phyloP scores from a whole-genome alignment of 2,888 invertebrate genomes.

The Drosophila imparisetae region DNA sequence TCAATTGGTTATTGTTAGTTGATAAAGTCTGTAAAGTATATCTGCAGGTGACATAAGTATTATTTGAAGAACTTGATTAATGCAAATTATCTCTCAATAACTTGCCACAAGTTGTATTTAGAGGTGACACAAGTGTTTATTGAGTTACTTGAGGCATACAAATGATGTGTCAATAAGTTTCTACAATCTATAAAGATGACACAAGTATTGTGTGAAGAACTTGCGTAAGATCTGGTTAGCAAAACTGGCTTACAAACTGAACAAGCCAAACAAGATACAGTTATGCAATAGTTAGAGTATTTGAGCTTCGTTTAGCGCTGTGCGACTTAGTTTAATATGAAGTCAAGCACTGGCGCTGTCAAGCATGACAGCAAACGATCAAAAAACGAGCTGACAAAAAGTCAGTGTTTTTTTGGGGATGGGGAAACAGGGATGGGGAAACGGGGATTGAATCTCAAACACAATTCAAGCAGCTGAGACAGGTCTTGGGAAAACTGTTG shows the following conservation, averaged over 20 bases:
- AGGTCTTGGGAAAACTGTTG: slow-evolving; percentile 71
- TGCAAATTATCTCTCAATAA: not conserved
- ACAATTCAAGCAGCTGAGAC: slow-evolving; percentile 65
- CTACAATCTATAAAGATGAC: not conserved
- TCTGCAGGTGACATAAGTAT: not conserved
- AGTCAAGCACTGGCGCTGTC: slow-evolving; percentile 64
- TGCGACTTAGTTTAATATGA: slow-evolving; percentile 55
- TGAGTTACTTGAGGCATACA: too few relatives aligned
- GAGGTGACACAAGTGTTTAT: too few relatives aligned
- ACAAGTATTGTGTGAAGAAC: not conserved
- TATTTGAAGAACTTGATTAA: not conserved
- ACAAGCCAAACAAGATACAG: not conserved
- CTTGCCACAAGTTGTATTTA: not conserved
- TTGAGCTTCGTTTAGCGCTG: slow-evolving; percentile 12
- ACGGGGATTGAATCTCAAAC: slow-evolving; percentile 19
- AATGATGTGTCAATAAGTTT: not conserved
- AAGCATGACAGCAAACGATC: slow-evolving; percentile 72
- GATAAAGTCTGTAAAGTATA: accelerated
- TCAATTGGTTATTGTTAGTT: too few relatives aligned
- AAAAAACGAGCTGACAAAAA: slow-evolving; percentile 68
- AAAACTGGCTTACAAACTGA: not conserved
- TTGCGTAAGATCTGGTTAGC: not conserved
- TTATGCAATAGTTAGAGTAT: slow-evolving; percentile 30
- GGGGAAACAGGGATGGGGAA: slow-evolving; percentile 3
- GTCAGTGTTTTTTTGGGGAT: slow-evolving; percentile 27